These are phyloP conservation scores for Teleogryllus occipitalis DNA, from an alignment of 1,140 invertebrate species.

Conservation along the genomic window DNA sequence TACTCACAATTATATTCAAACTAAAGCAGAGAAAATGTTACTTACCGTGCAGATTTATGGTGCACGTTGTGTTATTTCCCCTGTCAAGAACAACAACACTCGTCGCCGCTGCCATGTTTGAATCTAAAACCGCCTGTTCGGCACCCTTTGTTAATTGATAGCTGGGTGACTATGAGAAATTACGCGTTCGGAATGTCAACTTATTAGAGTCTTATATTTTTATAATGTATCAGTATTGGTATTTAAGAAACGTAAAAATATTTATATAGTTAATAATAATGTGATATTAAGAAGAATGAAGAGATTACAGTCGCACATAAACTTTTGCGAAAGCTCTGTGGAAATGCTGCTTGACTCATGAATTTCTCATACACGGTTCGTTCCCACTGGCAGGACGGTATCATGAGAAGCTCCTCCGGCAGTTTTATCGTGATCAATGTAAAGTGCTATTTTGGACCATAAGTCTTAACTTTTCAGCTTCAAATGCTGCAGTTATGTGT, in stretches of 20 bases:
- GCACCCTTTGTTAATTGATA: constrained; percentile 21
- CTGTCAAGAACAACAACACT: constrained; percentile 87
- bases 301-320: no score
- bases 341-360: background rate
- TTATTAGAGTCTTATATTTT: background rate
- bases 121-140: constrained; percentile 28
- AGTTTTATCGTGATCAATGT: constrained; percentile 16
- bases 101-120: constrained; percentile 73
- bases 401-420: constrained; percentile 17
- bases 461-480: constrained; percentile 11
- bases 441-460: constrained; percentile 15
- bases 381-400: constrained; percentile 10
- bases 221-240: no score
- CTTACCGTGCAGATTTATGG: constrained; percentile 88
- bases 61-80: constrained; percentile 91
- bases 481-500: constrained; percentile 13
- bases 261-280: no score
- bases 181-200: background rate
- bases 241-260: no score
- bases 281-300: no score
- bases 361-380: constrained; percentile 16
- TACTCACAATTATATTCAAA: background rate
- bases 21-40: constrained; percentile 24
- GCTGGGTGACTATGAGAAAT: constrained; percentile 14
- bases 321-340: no score